phyloP scores from a whole-genome alignment of 2,797 vertebrate genomes.

The Sylvia borin region DNA sequence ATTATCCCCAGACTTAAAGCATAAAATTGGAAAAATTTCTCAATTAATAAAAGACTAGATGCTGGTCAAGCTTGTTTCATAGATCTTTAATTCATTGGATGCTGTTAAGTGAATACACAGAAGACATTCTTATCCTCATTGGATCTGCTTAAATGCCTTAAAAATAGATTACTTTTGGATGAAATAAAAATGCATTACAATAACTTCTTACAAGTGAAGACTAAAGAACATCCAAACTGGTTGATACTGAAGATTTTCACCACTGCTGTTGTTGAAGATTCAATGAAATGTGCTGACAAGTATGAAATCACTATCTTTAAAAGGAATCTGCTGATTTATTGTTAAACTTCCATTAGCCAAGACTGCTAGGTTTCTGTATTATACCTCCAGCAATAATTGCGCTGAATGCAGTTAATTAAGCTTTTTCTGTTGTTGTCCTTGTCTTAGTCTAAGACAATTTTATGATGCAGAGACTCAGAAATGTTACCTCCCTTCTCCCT shows the following conservation, averaged over 20 bases:
- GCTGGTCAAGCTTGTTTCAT: neutral
- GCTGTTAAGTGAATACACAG: neutral
- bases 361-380: constrained; percentile 48
- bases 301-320: constrained; percentile 44
- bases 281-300: constrained; percentile 40
- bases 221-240: constrained; percentile 24
- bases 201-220: constrained; percentile 6
- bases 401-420: constrained; percentile 48
- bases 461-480: neutral
- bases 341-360: constrained; percentile 59
- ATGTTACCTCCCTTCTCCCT: neutral
- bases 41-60: neutral
- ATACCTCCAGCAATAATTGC: constrained; percentile 40
- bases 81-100: constrained; percentile 2
- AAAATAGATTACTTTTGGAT: constrained; percentile 38
- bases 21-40: neutral
- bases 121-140: constrained; percentile 18
- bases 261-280: neutral
- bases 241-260: constrained; percentile 49
- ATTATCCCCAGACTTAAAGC: neutral
- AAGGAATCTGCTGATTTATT: constrained; percentile 66
- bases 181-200: constrained; percentile 25
- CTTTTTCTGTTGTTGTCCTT: constrained; percentile 11
- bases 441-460: neutral
- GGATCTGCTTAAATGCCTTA: constrained; percentile 18